Conservation (phyloP, 2,797 vertebrate species). For the Ptychadena robeensis region DNA sequence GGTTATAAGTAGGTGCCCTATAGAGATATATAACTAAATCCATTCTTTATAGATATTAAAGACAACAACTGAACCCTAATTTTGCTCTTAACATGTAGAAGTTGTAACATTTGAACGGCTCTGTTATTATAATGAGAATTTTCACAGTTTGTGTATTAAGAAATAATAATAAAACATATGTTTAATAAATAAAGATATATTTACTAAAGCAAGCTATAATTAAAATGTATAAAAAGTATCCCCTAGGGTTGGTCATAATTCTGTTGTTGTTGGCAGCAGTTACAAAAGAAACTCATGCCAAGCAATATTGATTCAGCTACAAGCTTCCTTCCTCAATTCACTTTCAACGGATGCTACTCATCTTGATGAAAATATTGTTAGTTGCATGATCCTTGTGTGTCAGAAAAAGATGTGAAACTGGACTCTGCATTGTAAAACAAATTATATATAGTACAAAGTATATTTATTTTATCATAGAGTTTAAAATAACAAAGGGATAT, state of each 20-base stretch:
- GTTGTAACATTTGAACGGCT: too few relatives aligned
- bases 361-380: background rate
- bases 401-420: background rate
- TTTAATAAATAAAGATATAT: too few relatives aligned
- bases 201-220: background rate
- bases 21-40: too few relatives aligned
- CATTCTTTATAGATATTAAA: too few relatives aligned
- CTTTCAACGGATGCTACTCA: background rate
- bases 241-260: background rate
- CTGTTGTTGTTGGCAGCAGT: slow-evolving; percentile 1
- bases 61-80: too few relatives aligned
- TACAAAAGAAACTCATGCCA: background rate
- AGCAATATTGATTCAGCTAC: background rate
- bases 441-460: too few relatives aligned
- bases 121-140: too few relatives aligned
- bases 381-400: background rate
- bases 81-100: too few relatives aligned
- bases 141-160: too few relatives aligned
- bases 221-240: background rate
- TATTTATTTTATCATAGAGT: too few relatives aligned
- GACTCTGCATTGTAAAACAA: background rate
- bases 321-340: background rate
- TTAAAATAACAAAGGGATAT: too few relatives aligned
- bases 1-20: too few relatives aligned
- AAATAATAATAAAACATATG: background rate